A percentile compares a stretch with the other conserved stretches of the same genome.
phyloP scores from a whole-genome alignment of 2,113 vertebrate genomes.

The Fulica atra region DNA sequence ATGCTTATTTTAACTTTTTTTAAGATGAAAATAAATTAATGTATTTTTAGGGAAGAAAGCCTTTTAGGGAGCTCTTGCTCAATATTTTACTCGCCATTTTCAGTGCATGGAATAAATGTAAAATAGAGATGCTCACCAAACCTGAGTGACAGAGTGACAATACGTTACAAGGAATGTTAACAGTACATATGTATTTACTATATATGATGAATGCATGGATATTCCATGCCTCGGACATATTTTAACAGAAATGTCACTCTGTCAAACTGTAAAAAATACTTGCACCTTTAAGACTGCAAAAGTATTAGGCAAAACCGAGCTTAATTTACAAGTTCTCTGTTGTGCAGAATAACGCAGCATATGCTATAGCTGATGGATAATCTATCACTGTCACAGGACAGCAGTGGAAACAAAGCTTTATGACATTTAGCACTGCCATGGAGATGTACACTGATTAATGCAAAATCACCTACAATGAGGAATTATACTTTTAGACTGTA shows the following conservation, averaged over 20 bases:
- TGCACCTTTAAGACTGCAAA: slow-evolving; percentile 33
- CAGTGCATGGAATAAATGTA: neutral
- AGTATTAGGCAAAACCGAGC: slow-evolving; percentile 44
- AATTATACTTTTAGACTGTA: neutral
- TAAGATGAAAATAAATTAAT: neutral
- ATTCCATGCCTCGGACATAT: slow-evolving; percentile 8
- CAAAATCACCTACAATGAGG: neutral
- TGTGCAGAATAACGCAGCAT: slow-evolving; percentile 61
- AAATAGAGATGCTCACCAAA: slow-evolving; percentile 7
- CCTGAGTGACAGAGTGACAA: slow-evolving; percentile 46
- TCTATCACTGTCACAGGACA: slow-evolving; percentile 60
- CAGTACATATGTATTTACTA: slow-evolving; percentile 47
- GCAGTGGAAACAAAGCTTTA: slow-evolving; percentile 65
- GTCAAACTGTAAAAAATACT: slow-evolving; percentile 55
- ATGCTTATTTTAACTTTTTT: neutral
- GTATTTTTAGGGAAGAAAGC: neutral
- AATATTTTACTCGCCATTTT: neutral
- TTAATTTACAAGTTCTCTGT: slow-evolving; percentile 62
- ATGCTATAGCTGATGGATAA: slow-evolving; percentile 62
- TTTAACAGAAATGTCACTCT: slow-evolving; percentile 59
- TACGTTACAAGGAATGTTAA: neutral
- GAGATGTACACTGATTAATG: slow-evolving; percentile 36
- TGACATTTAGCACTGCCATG: slow-evolving; percentile 38
- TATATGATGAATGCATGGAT: slow-evolving; percentile 1
- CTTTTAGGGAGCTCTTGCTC: neutral